Conservation (phyloP, 2,888 invertebrate species). For the Stenodema calcarata region DNA sequence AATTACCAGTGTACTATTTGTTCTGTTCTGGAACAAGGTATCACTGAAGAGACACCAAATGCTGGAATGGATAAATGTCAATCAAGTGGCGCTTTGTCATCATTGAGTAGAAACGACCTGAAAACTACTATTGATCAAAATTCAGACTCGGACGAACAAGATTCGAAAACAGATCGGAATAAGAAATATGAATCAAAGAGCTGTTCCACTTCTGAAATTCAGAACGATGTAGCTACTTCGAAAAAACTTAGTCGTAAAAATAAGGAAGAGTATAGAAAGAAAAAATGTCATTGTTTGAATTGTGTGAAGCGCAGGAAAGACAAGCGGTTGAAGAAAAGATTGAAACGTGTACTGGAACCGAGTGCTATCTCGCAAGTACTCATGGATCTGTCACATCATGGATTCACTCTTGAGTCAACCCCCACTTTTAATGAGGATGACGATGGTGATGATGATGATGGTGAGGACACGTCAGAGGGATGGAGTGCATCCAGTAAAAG, state of each 20-base stretch:
- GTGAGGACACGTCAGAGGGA: not conserved
- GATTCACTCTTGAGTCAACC: not conserved
- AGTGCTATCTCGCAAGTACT: not conserved
- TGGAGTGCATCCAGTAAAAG: not conserved
- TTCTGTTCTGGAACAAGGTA: not conserved
- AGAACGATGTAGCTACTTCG: not conserved
- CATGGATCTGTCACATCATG: not conserved
- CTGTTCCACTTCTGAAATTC: not conserved
- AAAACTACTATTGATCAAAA: not conserved
- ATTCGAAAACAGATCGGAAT: not conserved
- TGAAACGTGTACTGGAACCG: not conserved
- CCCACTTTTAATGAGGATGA: not conserved
- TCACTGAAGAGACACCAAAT: not conserved
- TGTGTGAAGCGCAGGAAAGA: not conserved
- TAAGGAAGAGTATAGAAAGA: not conserved
- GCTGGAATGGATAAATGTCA: not conserved
- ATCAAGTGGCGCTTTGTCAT: not conserved
- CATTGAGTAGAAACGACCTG: not conserved
- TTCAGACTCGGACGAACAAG: not conserved
- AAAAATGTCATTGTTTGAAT: not conserved
- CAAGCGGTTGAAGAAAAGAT: not conserved
- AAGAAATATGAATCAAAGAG: not conserved
- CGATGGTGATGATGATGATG: not conserved
- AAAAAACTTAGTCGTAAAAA: not conserved
- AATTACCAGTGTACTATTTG: not conserved